These are phyloP conservation scores for Nebria salina DNA, from an alignment of 2,888 invertebrate species.

Conservation along the genomic window DNA sequence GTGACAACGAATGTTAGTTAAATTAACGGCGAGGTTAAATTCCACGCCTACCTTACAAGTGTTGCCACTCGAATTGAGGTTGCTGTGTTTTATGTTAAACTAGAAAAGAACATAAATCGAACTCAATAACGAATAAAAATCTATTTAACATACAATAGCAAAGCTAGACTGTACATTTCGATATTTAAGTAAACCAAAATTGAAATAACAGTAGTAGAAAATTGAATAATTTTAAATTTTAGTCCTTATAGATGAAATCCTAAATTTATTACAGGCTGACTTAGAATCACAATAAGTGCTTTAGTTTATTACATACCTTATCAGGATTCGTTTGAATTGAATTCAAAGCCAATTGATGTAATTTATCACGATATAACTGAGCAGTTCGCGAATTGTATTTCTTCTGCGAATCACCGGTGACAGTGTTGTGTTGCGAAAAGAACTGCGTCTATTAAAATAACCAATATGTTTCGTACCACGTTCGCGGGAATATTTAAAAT, in stretches of 20 bases:
- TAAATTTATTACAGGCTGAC: constrained; percentile 20
- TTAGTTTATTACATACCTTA: constrained; percentile 70
- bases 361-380: constrained; percentile 90
- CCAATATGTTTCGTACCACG: background rate
- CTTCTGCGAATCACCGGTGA: constrained; percentile 91
- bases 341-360: constrained; percentile 81
- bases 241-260: background rate
- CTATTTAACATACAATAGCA: background rate
- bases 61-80: constrained; percentile 52
- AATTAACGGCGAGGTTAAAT: constrained; percentile 48
- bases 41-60: constrained; percentile 54
- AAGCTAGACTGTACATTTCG: background rate
- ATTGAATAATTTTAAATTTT: background rate
- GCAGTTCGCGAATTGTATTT: constrained; percentile 98
- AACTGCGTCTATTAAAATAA: constrained; percentile 78
- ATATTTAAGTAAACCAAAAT: constrained; percentile 5
- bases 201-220: background rate
- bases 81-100: constrained; percentile 52
- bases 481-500: constrained; percentile 14
- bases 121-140: constrained; percentile 7
- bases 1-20: constrained; percentile 32
- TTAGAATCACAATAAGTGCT: background rate
- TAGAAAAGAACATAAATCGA: constrained; percentile 51
- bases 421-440: constrained; percentile 94
- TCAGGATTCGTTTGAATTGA: constrained; percentile 89